Base-by-base conservation (phyloP, 1,140 invertebrate species). In the Diabrotica undecimpunctata region DNA sequence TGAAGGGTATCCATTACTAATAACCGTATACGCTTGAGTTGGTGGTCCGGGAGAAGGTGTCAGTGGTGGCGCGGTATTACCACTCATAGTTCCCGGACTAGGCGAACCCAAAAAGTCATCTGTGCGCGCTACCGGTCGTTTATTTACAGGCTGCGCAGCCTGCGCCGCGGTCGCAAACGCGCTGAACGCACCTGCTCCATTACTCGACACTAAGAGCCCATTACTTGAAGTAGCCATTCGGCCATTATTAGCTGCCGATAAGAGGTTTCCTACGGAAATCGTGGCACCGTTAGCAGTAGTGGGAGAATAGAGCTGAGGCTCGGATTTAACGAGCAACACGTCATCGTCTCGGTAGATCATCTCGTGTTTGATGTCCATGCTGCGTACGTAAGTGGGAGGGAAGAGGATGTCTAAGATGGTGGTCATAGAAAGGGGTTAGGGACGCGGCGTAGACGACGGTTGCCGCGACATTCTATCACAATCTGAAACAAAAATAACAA, bases 1-100 rank as follows among this genome's bases (percentile, higher is more conserved):
- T 66, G 90, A 92, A n/a, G 90, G 88, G 75, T 92, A 92, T 13
- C 90, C 90, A 72, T 92, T 91, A 68, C 86, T 90, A 73, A 84
- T 84, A 67, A 85, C 81, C 13, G 83, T 80, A 67, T 83, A 85
- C 54, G 81, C 79, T 70, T 84, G 81, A 54, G 80, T 74, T 59
- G 83, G 81, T 7, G 84, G 83, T 10, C 81, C 82, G 14, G 85
- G 84, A 2, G 85, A 85, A 35, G 85, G 84, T 5, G 84, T 85
- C 54, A 86, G 77, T 65, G 86, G 82, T 79, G 80, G 85, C 76
- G 80, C 81, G 81, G 75, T 74, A 46, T 46, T 46, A 75, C 76
- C 63, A 70, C 83, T 85, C 69, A 84, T 85, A 66, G 83, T 81
- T 56, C 80, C 81, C 7, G 83, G 83, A 76, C 84, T 85, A 50